These are phyloP conservation scores for Galeopsomyia nigrocyanea DNA, from an alignment of 2,888 invertebrate species.

Conservation along the genomic window DNA sequence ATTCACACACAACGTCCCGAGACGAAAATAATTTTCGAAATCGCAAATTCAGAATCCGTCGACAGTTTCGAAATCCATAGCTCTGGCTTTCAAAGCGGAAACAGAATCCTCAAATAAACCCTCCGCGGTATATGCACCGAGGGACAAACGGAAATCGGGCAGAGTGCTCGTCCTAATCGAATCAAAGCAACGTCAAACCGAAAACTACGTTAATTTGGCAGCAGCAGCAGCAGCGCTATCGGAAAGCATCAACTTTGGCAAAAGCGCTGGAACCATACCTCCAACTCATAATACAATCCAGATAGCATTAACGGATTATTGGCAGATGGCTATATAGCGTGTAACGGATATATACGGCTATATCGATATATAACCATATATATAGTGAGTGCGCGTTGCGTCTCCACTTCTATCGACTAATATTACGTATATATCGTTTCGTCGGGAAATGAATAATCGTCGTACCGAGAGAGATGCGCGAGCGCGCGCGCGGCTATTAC, in stretches of 20 bases:
- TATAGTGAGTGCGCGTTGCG: not conserved
- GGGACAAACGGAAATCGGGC: too few species aligned
- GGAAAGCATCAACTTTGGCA: not conserved
- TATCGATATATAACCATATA: too few species aligned
- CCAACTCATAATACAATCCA: conserved; percentile 18
- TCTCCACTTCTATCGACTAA: not conserved
- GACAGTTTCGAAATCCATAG: too few species aligned
- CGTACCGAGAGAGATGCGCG: not conserved
- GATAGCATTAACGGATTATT: conserved; percentile 21
- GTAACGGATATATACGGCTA: conserved; percentile 7
- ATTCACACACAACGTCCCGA: too few species aligned
- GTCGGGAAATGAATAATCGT: conserved; percentile 41
- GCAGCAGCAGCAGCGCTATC: not conserved
- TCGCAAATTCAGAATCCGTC: too few species aligned
- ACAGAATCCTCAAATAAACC: too few species aligned
- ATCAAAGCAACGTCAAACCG: too few species aligned
- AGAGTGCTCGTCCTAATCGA: too few species aligned
- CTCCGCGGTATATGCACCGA: too few species aligned
- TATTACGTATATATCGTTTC: not conserved
- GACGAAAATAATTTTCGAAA: too few species aligned
- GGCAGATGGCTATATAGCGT: not conserved
- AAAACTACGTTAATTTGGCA: too few species aligned
- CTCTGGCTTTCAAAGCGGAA: too few species aligned
- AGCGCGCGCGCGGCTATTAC: conserved; percentile 24
- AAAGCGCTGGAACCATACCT: not conserved